Evolutionary conservation across 2,113 vertebrate species (phyloP).

Genomic region (Silurus meridionalis): DNA sequence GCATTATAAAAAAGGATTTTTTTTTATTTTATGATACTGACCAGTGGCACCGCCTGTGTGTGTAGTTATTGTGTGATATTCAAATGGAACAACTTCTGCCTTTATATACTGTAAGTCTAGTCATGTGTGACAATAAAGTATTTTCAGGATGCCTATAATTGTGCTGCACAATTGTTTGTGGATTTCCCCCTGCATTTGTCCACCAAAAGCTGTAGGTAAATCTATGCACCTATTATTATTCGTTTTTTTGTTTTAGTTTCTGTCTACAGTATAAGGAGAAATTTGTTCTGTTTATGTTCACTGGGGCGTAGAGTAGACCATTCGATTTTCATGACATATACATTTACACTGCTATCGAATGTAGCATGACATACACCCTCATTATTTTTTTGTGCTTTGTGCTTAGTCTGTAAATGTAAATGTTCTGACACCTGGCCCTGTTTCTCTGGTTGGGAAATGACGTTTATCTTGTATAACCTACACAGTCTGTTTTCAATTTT

Average conservation of each 20-base stretch:
- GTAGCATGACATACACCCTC: not conserved
- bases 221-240: not conserved
- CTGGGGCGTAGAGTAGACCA: not conserved
- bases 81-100: conserved; percentile 13
- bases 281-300: not conserved
- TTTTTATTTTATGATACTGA: not conserved
- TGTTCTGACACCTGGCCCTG: conserved; percentile 3
- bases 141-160: not conserved
- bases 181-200: not conserved
- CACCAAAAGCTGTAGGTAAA: not conserved
- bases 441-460: conserved; percentile 17
- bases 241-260: not conserved
- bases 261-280: not conserved
- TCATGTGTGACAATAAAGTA: conserved; percentile 33
- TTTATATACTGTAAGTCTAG: conserved; percentile 18
- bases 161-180: not conserved
- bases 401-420: conserved; percentile 8
- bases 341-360: not conserved
- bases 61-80: not conserved
- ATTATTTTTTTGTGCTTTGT: conserved; percentile 9
- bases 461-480: conserved; percentile 21
- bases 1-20: not conserved
- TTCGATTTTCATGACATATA: not conserved
- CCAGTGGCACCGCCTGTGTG: conserved; percentile 1
- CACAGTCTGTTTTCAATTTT: conserved; percentile 45